These are phyloP conservation scores for Monochamus alternatus DNA, from an alignment of 2,888 invertebrate genomes.

Conservation along the genomic window DNA sequence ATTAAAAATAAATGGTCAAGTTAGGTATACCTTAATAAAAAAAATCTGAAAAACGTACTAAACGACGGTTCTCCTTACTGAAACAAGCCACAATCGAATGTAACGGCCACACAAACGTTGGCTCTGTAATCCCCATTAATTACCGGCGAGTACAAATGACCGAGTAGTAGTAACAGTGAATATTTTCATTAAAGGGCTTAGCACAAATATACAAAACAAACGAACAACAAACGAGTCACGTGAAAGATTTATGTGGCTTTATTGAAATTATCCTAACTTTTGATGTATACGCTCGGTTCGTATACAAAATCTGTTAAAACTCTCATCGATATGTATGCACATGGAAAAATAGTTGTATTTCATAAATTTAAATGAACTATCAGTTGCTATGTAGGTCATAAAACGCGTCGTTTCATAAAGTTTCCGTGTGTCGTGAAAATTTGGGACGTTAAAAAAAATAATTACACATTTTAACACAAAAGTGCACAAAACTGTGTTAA, in stretches of 20 bases:
- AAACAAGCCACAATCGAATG: conserved; percentile 35
- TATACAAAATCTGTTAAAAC: conserved; percentile 5
- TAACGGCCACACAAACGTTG: conserved; percentile 24
- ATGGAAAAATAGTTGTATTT: conserved; percentile 15
- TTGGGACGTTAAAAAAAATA: too few species aligned
- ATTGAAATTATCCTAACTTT: conserved; percentile 11
- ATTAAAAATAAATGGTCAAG: neutral
- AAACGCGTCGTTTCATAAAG: neutral
- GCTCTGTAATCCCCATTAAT: conserved; percentile 58
- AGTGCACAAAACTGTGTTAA: too few species aligned
- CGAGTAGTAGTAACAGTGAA: conserved; percentile 36
- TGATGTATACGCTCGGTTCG: neutral
- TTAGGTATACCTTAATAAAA: neutral
- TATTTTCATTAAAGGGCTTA: conserved; percentile 57
- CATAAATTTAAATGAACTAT: conserved; percentile 4
- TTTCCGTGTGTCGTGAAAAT: neutral
- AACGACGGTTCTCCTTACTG: conserved; percentile 26
- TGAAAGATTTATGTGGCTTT: conserved; percentile 32
- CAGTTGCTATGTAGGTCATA: neutral
- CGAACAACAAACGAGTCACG: conserved; percentile 43
- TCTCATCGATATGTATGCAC: conserved; percentile 15
- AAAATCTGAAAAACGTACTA: neutral
- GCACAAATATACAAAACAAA: conserved; percentile 56
- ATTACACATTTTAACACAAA: too few species aligned
- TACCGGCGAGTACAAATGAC: conserved; percentile 57